These are phyloP conservation scores for Columbina picui DNA, from an alignment of 2,113 vertebrate species.

Conservation along the genomic window DNA sequence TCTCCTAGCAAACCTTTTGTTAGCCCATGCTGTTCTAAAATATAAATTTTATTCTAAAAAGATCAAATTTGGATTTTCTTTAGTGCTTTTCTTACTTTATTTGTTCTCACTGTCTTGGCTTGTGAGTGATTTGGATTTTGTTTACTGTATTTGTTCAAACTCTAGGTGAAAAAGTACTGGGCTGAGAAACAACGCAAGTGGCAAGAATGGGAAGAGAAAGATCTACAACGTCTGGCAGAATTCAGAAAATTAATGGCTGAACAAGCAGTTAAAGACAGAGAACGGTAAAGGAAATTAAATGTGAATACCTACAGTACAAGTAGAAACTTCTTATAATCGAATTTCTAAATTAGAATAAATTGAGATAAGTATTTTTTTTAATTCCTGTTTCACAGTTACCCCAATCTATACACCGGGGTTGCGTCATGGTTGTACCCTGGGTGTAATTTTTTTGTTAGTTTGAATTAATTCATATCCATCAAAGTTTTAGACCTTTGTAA, in stretches of 20 bases:
- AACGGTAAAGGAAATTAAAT: constrained; percentile 78
- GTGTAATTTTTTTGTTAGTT: background rate
- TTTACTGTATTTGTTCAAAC: constrained; percentile 42
- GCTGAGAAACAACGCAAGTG: constrained; percentile 82
- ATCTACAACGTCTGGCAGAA: constrained; percentile 79
- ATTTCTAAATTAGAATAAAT: background rate
- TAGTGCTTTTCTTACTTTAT: background rate
- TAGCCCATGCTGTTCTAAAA: background rate
- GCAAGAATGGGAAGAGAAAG: constrained; percentile 80
- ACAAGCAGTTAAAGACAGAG: constrained; percentile 85
- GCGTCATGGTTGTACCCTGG: background rate
- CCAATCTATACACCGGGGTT: background rate
- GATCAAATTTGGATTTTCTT: background rate
- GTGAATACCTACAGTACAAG: background rate
- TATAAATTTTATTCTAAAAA: background rate
- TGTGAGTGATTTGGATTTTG: background rate
- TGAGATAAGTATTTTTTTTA: background rate
- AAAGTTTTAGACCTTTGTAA: background rate
- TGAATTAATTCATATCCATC: background rate
- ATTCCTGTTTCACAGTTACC: background rate
- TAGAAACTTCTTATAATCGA: background rate
- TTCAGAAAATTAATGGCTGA: constrained; percentile 85
- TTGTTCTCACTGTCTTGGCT: background rate
- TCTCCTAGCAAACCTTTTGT: background rate
- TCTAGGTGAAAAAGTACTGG: constrained; percentile 87